Conservation (phyloP, 2,797 vertebrate species). For the Erethizon dorsatum region DNA sequence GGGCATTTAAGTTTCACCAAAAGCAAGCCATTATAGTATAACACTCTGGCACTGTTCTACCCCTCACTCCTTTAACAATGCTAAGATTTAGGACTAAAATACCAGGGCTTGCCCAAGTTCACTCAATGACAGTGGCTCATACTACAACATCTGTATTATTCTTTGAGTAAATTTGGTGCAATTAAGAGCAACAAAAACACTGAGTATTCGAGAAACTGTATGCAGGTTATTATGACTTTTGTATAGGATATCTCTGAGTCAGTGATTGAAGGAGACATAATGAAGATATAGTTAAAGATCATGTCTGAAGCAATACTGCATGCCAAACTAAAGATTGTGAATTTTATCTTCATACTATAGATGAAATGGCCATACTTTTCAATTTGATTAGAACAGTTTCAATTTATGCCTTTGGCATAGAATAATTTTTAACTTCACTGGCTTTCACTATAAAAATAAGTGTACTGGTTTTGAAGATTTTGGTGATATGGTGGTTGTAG, state of each 20-base stretch:
- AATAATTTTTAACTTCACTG: not conserved
- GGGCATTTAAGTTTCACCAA: not conserved
- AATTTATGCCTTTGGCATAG: not conserved
- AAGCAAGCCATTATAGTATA: not conserved
- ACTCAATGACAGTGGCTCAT: not conserved
- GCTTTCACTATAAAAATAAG: not conserved
- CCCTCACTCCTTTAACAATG: not conserved
- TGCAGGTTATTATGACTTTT: not conserved
- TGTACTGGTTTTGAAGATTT: not conserved
- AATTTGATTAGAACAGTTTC: conserved; percentile 7
- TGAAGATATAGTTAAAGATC: not conserved
- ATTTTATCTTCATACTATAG: not conserved
- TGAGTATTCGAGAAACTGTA: not conserved
- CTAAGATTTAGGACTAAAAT: not conserved
- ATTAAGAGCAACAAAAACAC: not conserved
- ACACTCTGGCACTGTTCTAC: not conserved
- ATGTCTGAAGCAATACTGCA: not conserved
- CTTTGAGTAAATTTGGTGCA: not conserved
- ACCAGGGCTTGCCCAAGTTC: not conserved
- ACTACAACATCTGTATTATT: not conserved
- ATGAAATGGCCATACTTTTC: not conserved
- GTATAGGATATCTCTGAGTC: not conserved
- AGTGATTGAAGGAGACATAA: not conserved
- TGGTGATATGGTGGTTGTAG: not conserved
- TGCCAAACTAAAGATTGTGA: not conserved